Base-by-base conservation (phyloP, 2,797 vertebrate genomes). In the Pachyuromys duprasi region DNA sequence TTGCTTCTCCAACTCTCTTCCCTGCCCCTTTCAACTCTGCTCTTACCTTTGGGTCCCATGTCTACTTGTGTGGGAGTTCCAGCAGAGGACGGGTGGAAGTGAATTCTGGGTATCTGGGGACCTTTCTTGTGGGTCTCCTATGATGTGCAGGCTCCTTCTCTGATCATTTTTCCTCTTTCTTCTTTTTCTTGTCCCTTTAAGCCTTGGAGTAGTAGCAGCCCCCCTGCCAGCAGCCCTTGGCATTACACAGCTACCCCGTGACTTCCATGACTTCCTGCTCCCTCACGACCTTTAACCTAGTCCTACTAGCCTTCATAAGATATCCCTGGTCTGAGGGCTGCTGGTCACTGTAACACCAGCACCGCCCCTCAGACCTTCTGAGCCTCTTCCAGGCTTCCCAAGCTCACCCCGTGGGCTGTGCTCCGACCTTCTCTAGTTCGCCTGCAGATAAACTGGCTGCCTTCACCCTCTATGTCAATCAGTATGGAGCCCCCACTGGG, bases 341-440 rank as follows among this genome's bases (percentile, higher is more conserved):
- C 26, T 45, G 8, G 1, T 36, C 36, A 33, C n/a, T 22, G 11
- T 49, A 17, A 26, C 2, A 9, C 12, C 8, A 0, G 18, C 62
- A 13, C 63, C n/a, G 20, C 4, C 31, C 20, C 67, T 26, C 6
- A 1, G 1, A 31, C 62, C 14, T 22, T 81, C 28, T 49, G 57
- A 72, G 63, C 24, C 13, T n/a, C 15, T 31, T 33, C 20, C 15
- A 70, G 78, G 26, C 57, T 69, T 81, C 53, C 42, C 3, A 20
- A 31, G 42, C 18, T 76, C n/a, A 49, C 15, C 28, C n/a, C 65
- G 42, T 7, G 22, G 49, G 4, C 0, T 0, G 3, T 7, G n/a
- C 0, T 8, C 20, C 74, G 8, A 45, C 45, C n/a, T n/a, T 65
- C 49, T 22, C 60, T 63, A 26, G 55, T 63, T 62, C 91, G 81